Base-by-base conservation (phyloP, 2,888 invertebrate species). In the Lasioglossum leucozonium region DNA sequence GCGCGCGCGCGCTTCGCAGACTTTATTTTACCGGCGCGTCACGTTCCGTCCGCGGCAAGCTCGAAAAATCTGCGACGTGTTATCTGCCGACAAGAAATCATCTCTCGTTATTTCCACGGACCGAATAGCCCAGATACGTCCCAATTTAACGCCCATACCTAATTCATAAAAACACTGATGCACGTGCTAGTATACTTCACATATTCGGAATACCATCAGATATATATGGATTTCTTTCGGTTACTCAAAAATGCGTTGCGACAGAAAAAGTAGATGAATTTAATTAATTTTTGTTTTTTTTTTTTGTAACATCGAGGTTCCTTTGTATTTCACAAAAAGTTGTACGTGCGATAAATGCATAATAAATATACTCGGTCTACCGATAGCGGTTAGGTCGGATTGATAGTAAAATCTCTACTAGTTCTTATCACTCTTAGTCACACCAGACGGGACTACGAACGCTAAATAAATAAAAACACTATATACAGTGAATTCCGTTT, bases 11-110 rank as follows among this genome's bases (percentile, higher is more conserved):
- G 26, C 26, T 16, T 30, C 22, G 77, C 69, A 84, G 84, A 77
- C 84, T 84, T 84, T 84, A 84, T 84, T 84, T 84, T 84, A 84
- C 69, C 67, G 58, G 69, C 69, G 58, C 77, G 77, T 84, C 84
- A 84, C 84, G 84, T 84, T 84, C 83, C 77, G 84, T 84, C 84
- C 10, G 42, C 44, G 47, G 18, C 47, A 44, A 18, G 47, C 10
- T 47, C 18, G 72, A 72, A 47, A 72, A 47, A 42, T 72, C 30
- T 11, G 37, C 18, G 0, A 10, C 26, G 44, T 47, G 72, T 84
- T 84, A 72, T 84, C 71, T 72, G 42, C n/a, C 40, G 34, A 22
- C 51, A 30, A 65, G 65, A 22, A 65, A 65, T 34, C 65, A 34
- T 30, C 6, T 30, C 16, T 30, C 16, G 8, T 6, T 30, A 16